Percentiles rank a stretch among this genome's conserved stretches.
Evolutionary conservation across 1,140 invertebrate genomes (phyloP).

Genomic region (Formica selysi): DNA sequence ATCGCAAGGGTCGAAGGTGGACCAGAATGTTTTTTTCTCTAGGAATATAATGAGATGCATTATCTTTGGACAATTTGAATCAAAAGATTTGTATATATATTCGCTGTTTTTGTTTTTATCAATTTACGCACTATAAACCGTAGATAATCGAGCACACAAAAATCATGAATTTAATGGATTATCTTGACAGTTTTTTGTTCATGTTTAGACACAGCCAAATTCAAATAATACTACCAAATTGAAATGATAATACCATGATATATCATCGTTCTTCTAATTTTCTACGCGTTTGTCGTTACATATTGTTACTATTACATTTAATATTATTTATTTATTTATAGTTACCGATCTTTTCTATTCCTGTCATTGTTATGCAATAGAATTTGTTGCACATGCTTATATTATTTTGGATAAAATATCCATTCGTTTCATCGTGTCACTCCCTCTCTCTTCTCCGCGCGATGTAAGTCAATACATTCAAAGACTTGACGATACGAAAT

Average conservation of each 20-base stretch:
- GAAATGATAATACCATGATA: background rate
- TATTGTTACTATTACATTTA: background rate
- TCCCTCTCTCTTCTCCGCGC: background rate
- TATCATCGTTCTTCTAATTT: background rate
- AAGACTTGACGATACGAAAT: too few relatives aligned
- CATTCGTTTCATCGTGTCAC: background rate
- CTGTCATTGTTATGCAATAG: background rate
- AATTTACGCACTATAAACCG: background rate
- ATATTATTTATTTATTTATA: background rate
- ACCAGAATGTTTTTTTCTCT: background rate
- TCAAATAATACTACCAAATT: background rate
- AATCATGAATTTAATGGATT: background rate
- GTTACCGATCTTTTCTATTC: background rate
- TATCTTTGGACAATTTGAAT: background rate
- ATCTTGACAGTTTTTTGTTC: background rate
- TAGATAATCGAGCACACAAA: background rate
- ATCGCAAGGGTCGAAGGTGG: constrained; percentile 13
- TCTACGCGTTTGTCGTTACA: background rate
- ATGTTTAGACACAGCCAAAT: background rate
- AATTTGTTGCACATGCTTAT: constrained; percentile 2
- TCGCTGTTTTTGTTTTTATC: background rate
- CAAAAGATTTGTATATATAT: background rate
- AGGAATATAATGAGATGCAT: background rate
- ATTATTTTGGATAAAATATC: background rate
- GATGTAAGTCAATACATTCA: background rate